These are phyloP conservation scores for Urocyon cinereoargenteus DNA, from an alignment of 2,797 vertebrate genomes.

Conservation along the genomic window DNA sequence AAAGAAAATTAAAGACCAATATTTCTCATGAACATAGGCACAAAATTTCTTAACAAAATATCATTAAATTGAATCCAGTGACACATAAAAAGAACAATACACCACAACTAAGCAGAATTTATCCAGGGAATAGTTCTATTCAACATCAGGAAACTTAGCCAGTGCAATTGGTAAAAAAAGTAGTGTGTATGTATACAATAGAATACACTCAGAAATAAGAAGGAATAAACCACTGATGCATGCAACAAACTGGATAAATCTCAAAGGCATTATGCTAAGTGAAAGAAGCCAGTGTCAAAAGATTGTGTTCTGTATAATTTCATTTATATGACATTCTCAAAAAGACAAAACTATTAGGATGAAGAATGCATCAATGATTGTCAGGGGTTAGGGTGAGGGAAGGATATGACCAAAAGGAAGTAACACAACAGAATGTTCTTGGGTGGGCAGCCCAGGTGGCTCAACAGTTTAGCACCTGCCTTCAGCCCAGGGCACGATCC, in stretches of 20 bases:
- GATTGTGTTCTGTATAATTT: background rate
- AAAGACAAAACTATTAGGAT: background rate
- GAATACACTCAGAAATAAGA: background rate
- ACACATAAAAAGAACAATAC: background rate
- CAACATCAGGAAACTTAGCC: constrained; percentile 5
- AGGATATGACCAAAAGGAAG: background rate
- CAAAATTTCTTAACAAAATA: background rate
- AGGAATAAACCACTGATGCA: background rate
- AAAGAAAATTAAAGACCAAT: background rate
- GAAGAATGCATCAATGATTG: background rate
- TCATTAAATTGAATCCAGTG: background rate
- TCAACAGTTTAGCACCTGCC: no score
- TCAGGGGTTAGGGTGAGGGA: background rate
- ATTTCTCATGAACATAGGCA: background rate
- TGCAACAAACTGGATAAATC: background rate
- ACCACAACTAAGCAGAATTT: background rate
- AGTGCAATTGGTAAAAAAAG: background rate
- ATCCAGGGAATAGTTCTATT: background rate
- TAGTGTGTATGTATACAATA: background rate
- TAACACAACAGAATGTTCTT: background rate
- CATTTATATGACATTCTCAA: background rate
- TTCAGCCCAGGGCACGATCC: no score
- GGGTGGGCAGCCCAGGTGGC: no score
- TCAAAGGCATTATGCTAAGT: background rate
- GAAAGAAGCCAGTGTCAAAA: background rate